Evolutionary conservation across 2,797 vertebrate genomes (phyloP), one percentile per base, ranked within the genome.

Genomic region (Alca torda): DNA sequence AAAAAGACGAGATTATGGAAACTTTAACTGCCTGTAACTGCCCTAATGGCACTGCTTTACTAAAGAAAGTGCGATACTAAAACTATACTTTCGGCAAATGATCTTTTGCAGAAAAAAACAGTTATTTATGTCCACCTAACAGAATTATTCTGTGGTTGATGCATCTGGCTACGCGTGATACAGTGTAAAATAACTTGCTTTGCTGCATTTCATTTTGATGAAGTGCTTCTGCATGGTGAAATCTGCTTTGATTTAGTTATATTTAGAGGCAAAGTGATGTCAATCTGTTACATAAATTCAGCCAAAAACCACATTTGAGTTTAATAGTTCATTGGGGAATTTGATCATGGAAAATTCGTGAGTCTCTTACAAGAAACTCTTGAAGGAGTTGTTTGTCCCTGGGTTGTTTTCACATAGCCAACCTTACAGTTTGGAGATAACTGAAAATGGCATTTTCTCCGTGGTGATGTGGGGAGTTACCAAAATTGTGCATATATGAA

Each of bases 321-420:
- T 90, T 93, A 96, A 95, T 56, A 96, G 93, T 91, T 95, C 96
- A 82, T 4, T 76, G 90, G 92, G 94, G 94, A 95, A 89, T 94
- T 94, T 88, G 91, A 96, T 89, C 64, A 84, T 97, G 91, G 95
- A 95, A 97, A 97, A 91, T 95, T 93, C 95, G 61, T 67, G 79
- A 95, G 91, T 81, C 48, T 95, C 89, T 83, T 69, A 48, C 93
- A 94, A 96, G 96, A 90, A 96, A n/a, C 76, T 83, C 72, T 85
- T 88, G 68, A 90, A 64, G 2, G 33, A 93, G 87, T 79, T 95
- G 91, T 98, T 96, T 97, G 93, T 95, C 78, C 78, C 75, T 82
- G 84, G 70, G 39, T 80, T 94, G 83, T 94, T 92, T 96, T 84
- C 63, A 64, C 79, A 11, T 41, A 88, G 79, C 60, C 81, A 70